Conservation (phyloP, 2,888 invertebrate genomes). For the Oxyteleia sp. region DNA sequence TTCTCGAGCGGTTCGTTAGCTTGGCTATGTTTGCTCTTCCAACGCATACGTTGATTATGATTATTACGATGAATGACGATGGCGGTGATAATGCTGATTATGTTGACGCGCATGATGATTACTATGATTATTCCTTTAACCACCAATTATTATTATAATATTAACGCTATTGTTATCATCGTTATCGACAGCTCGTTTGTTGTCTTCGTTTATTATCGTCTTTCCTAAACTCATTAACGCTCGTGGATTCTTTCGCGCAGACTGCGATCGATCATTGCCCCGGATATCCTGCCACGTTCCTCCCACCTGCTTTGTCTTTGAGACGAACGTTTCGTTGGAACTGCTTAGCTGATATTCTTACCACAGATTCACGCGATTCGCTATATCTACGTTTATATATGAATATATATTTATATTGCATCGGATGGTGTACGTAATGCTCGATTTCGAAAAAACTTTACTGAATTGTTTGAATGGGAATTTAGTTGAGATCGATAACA, state of each 20-base stretch:
- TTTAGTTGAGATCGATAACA: not conserved
- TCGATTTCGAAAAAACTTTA: conserved; percentile 22
- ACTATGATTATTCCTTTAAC: conserved; percentile 67
- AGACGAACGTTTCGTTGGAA: conserved; percentile 42
- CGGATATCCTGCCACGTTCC: no score
- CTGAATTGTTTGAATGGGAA: no score
- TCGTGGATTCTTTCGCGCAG: no score
- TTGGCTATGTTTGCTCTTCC: conserved; percentile 72
- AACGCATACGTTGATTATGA: conserved; percentile 67
- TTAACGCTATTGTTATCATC: conserved; percentile 58
- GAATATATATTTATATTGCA: conserved; percentile 59
- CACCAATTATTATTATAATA: conserved; percentile 61
- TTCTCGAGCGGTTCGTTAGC: conserved; percentile 81
- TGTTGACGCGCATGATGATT: conserved; percentile 68
- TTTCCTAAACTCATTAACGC: conserved; percentile 41
- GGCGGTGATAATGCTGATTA: conserved; percentile 73
- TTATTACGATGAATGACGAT: conserved; percentile 69
- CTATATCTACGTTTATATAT: conserved; percentile 52
- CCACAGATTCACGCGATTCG: conserved; percentile 47
- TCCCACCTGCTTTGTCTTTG: no score
- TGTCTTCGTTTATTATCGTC: conserved; percentile 44
- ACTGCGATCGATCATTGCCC: no score
- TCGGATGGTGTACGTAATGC: conserved; percentile 44
- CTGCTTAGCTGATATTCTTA: conserved; percentile 40
- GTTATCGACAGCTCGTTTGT: conserved; percentile 58